These are phyloP conservation scores for Dryadula phaetusa DNA, from an alignment of 2,888 invertebrate species.

Conservation along the genomic window DNA sequence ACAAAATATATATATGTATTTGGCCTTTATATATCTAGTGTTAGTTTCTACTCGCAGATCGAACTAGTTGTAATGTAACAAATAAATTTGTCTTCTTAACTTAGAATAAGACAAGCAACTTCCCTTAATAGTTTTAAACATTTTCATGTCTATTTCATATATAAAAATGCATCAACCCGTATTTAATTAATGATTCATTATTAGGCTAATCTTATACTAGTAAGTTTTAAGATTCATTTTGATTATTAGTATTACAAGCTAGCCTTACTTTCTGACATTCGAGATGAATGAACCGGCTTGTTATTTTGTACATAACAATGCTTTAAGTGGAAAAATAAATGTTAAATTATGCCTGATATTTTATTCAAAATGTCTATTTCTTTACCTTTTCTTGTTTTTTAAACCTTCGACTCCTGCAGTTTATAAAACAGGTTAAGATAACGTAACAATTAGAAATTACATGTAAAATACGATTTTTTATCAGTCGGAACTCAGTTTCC, in stretches of 20 bases:
- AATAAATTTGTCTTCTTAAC: not conserved
- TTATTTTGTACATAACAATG: conserved; percentile 35
- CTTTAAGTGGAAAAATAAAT: conserved; percentile 19
- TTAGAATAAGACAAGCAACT: not conserved
- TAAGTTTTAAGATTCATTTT: not conserved
- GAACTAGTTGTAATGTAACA: not conserved
- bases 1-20: not conserved
- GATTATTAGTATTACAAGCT: conserved; percentile 5
- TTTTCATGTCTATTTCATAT: conserved; percentile 7
- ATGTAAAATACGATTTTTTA: no score
- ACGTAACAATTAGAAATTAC: no score
- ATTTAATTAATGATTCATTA: not conserved
- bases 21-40: not conserved
- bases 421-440: no score
- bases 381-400: not conserved
- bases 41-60: not conserved
- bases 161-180: not conserved
- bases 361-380: not conserved
- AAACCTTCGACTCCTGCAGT: no score
- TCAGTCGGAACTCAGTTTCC: no score
- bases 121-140: not conserved
- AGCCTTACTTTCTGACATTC: not conserved
- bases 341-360: conserved; percentile 33
- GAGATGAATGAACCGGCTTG: conserved; percentile 18
- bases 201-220: conserved; percentile 6